Percentiles rank a stretch among this genome's conserved stretches.
These are phyloP conservation scores for Idaea aversata DNA, from an alignment of 2,888 invertebrate genomes.

Conservation along the genomic window DNA sequence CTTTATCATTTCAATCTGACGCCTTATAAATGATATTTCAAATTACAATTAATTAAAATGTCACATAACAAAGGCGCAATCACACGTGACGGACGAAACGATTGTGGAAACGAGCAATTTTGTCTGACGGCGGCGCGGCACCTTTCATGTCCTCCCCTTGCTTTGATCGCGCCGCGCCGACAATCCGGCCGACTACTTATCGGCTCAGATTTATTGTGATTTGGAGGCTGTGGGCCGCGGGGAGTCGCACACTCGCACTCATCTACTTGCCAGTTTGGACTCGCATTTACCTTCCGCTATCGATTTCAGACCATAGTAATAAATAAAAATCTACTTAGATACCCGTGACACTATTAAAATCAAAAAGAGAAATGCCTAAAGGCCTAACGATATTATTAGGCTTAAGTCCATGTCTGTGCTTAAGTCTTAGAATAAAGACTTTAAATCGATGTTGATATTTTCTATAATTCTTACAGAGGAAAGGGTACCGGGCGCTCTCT, in stretches of 20 bases:
- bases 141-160: conserved; percentile 71
- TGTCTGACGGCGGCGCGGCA: conserved; percentile 50
- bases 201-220: conserved; percentile 80
- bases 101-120: conserved; percentile 4
- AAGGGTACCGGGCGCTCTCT: too few relatives aligned
- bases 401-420: too few relatives aligned
- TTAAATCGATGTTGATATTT: too few relatives aligned
- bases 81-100: conserved; percentile 46
- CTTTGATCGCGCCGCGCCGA: conserved; percentile 77
- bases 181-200: conserved; percentile 78
- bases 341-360: too few relatives aligned
- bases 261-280: conserved; percentile 49
- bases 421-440: too few relatives aligned
- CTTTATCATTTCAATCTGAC: conserved; percentile 55
- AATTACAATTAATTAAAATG: conserved; percentile 72
- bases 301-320: conserved; percentile 14
- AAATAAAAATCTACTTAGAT: too few relatives aligned
- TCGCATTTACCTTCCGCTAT: conserved; percentile 47
- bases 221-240: conserved; percentile 66
- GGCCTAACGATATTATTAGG: too few relatives aligned
- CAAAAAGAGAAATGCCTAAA: too few relatives aligned
- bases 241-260: conserved; percentile 45
- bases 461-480: too few relatives aligned
- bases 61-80: conserved; percentile 52
- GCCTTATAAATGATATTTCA: conserved; percentile 45